phyloP scores from a whole-genome alignment of 2,797 vertebrate species.

The Dendrocincla tyrannina region DNA sequence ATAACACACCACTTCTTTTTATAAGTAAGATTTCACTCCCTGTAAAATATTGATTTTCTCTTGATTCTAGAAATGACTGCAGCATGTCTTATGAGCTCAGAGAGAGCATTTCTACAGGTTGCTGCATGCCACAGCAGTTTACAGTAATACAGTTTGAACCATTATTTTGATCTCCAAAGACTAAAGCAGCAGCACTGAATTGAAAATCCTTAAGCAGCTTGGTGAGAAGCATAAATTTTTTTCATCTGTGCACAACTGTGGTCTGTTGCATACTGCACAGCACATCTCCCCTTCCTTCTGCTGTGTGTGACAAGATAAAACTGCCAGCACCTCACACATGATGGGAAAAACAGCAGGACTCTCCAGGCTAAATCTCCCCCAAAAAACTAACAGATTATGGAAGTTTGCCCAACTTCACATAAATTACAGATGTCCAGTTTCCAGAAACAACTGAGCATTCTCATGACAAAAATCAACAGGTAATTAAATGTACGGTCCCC shows the following conservation, averaged over 20 bases:
- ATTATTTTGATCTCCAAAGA: slow-evolving; percentile 65
- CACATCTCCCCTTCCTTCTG: background rate
- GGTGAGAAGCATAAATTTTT: slow-evolving; percentile 6
- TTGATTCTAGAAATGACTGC: slow-evolving; percentile 30
- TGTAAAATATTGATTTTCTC: slow-evolving; percentile 24
- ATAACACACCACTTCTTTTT: background rate
- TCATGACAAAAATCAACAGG: background rate
- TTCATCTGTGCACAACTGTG: background rate
- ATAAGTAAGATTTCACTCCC: background rate
- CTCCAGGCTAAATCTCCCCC: background rate
- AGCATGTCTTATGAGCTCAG: slow-evolving; percentile 11
- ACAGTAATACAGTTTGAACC: slow-evolving; percentile 61
- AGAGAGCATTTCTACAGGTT: slow-evolving; percentile 30
- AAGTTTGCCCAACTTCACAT: background rate
- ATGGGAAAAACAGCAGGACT: background rate
- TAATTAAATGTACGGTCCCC: background rate
- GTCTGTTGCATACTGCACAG: background rate
- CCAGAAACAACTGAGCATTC: background rate
- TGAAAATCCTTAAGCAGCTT: slow-evolving; percentile 29
- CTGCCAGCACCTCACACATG: background rate
- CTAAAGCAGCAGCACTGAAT: slow-evolving; percentile 19
- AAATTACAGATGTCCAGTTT: background rate
- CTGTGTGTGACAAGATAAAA: background rate
- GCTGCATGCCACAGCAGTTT: slow-evolving; percentile 52
- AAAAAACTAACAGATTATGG: background rate